These are phyloP conservation scores for Anisognathus igniventris DNA, from an alignment of 2,797 vertebrate genomes.

Conservation along the genomic window DNA sequence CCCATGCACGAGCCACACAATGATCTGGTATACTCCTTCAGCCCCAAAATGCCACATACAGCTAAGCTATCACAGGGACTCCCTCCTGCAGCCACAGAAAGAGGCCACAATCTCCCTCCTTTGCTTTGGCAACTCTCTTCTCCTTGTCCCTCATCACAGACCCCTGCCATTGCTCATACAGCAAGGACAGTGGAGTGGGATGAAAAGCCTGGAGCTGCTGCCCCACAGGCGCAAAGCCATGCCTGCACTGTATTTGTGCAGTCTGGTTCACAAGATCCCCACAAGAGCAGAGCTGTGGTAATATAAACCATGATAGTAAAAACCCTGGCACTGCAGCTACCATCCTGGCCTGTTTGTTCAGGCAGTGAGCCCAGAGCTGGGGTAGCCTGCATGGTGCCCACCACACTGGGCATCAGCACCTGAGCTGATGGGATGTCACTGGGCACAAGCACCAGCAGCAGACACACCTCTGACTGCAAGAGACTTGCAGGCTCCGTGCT, in stretches of 20 bases:
- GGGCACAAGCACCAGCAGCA: background rate
- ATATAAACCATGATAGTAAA: background rate
- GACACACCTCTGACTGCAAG: rapidly evolving
- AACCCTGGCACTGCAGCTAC: background rate
- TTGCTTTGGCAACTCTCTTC: background rate
- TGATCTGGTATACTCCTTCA: background rate
- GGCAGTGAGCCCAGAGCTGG: background rate
- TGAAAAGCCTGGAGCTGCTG: background rate
- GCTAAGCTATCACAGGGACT: background rate
- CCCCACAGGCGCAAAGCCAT: background rate
- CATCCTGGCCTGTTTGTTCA: background rate
- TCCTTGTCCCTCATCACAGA: background rate
- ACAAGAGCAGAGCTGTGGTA: background rate
- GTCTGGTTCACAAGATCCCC: background rate
- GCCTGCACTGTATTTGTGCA: background rate
- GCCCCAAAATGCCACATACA: background rate
- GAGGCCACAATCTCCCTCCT: background rate
- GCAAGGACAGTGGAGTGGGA: background rate
- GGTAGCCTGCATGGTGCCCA: background rate
- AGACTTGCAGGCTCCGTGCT: background rate
- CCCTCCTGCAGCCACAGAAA: background rate
- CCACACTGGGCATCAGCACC: rapidly evolving
- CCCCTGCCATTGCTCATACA: background rate
- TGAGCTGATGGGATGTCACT: background rate
- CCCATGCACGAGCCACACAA: rapidly evolving